A percentile compares a stretch with the other conserved stretches of the same genome.
phyloP scores from a whole-genome alignment of 2,113 vertebrate species.

The Pterocles gutturalis region DNA sequence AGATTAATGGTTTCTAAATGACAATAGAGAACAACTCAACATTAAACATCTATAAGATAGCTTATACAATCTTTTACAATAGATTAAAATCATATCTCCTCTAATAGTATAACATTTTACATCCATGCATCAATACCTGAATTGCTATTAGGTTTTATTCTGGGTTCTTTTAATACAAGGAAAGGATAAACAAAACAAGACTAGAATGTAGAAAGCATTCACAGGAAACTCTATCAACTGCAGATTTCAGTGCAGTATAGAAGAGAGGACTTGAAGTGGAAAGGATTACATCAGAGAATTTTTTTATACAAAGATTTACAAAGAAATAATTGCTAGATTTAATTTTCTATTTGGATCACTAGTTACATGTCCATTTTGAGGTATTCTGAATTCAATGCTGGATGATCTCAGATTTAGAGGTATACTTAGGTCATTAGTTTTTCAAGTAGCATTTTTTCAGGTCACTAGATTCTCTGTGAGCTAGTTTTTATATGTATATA shows the following conservation, averaged over 20 bases:
- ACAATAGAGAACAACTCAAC: neutral
- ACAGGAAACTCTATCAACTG: neutral
- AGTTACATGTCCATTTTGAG: neutral
- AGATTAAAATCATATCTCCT: neutral
- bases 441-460: conserved; percentile 60
- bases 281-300: neutral
- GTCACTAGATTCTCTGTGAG: conserved; percentile 50
- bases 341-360: conserved; percentile 62
- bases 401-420: conserved; percentile 45
- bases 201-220: neutral
- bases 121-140: neutral
- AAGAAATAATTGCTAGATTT: conserved; percentile 32
- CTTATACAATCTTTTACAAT: neutral
- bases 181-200: neutral
- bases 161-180: neutral
- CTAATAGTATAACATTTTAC: neutral
- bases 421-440: conserved; percentile 67
- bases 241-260: neutral
- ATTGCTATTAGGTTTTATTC: neutral
- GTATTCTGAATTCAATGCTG: neutral
- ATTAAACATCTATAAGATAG: neutral
- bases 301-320: neutral
- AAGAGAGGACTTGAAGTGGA: neutral
- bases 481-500: conserved; percentile 11
- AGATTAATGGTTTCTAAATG: neutral